Evolutionary conservation across 2,888 invertebrate genomes (phyloP), one percentile per base, ranked within the genome.

Genomic region (Meghimatium bilineatum): DNA sequence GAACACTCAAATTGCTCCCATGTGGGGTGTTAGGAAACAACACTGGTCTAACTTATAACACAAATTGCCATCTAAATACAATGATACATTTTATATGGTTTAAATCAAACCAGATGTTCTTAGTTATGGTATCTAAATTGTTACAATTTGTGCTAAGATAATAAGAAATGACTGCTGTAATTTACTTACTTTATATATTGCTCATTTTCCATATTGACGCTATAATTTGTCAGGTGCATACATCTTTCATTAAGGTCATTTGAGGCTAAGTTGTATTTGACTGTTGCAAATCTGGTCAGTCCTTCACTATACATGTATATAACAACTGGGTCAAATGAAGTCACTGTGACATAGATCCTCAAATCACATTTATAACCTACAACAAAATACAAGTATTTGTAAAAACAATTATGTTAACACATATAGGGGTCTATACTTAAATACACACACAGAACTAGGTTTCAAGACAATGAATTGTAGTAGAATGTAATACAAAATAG

Each of bases 151-250:
- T n/a, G n/a, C n/a, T n/a, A n/a, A n/a, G 20, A 17, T 3, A 23
- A 56, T 20, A 56, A 23, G 38, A 74, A 49, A 49, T 29, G 2
- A 74, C 12, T 29, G 26, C 36, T 71, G 38, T 23, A 2, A 49
- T 32, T 38, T 3, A 75, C 56, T 60, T 44, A 79, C 72, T 66
- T 97, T 90, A 98, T 96, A 94, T 98, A 99, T 94, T 98, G 97
- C 83, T 97, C 96, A 94, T 97, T 98, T 93, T 97, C 97, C 94
- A 98, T 99, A 94, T 99, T 99, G 92, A 99, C 97, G 94, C 98
- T 98, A 94, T 99, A 99, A 94, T 99, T 99, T 92, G 99, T 99
- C 29, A 99, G 95, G 94, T 99, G 99, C 96, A 98, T 98, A 94
- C 97, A 98, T 0, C 97, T 97, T 94, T 97, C 97, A 96, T 97